These are phyloP conservation scores for Heliconius hewitsoni DNA, from an alignment of 1,140 invertebrate genomes.

Conservation along the genomic window DNA sequence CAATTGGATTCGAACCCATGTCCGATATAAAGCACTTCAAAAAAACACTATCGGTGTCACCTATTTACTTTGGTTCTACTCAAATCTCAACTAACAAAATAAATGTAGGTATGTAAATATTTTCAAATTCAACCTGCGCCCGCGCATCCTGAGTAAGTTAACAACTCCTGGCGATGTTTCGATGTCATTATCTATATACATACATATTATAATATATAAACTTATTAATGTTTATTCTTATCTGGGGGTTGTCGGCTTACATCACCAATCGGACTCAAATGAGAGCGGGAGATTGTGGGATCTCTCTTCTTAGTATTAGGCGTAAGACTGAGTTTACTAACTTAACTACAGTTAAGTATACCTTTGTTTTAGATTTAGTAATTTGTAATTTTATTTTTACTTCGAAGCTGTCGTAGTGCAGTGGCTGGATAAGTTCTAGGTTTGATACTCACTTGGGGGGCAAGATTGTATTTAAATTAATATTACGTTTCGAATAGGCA, in stretches of 20 bases:
- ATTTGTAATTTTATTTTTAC: not conserved
- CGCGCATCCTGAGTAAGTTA: constrained; percentile 47
- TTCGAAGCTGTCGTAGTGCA: not conserved
- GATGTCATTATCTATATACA: constrained; percentile 6
- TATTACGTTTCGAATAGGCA: too few relatives aligned
- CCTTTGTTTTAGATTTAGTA: not conserved
- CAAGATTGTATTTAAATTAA: too few relatives aligned
- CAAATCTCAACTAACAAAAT: not conserved
- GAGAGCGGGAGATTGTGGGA: constrained; percentile 54
- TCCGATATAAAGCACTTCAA: not conserved
- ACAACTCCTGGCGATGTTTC: constrained; percentile 45
- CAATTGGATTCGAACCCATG: not conserved
- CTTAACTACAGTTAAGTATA: constrained; percentile 2
- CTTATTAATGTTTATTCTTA: not conserved
- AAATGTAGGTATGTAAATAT: not conserved
- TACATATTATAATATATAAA: constrained; percentile 11
- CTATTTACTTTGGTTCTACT: not conserved
- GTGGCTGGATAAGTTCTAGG: too few relatives aligned
- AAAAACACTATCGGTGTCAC: not conserved
- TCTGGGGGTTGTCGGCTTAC: constrained; percentile 46
- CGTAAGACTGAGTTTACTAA: constrained; percentile 31
- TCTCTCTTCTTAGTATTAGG: constrained; percentile 46
- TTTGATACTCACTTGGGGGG: too few relatives aligned
- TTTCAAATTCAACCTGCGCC: constrained; percentile 50
- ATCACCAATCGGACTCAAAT: constrained; percentile 56